These are phyloP conservation scores for Lepeophtheirus salmonis DNA, from an alignment of 1,140 invertebrate species.

Conservation along the genomic window DNA sequence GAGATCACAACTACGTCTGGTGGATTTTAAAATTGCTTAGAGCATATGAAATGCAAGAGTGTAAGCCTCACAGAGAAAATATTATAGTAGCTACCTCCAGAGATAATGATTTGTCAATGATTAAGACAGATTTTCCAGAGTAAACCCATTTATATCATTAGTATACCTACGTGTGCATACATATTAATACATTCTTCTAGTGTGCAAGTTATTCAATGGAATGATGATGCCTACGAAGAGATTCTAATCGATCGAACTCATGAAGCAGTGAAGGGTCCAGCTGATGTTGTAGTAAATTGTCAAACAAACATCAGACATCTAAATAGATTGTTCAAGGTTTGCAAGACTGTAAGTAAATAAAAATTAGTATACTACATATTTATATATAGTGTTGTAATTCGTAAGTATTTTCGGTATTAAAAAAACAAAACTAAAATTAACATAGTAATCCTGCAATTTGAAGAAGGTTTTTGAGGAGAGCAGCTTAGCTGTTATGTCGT, in stretches of 20 bases:
- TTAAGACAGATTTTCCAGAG: not conserved
- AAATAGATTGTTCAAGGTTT: not conserved
- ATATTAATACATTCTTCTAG: not conserved
- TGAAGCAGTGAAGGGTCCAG: not conserved
- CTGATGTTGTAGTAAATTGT: not conserved
- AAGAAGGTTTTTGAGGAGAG: too few relatives aligned
- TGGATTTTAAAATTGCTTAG: not conserved
- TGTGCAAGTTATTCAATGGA: not conserved
- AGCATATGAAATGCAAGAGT: not conserved
- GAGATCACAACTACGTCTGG: not conserved
- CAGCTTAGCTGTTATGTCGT: too few relatives aligned
- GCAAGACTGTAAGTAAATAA: not conserved
- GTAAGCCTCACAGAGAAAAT: not conserved
- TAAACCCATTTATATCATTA: not conserved
- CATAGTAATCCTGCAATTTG: too few relatives aligned
- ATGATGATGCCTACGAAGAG: not conserved
- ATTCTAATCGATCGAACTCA: not conserved
- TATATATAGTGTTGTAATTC: too few relatives aligned
- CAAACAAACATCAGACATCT: not conserved
- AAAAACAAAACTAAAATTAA: too few relatives aligned
- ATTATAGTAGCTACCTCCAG: not conserved
- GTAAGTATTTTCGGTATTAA: too few relatives aligned
- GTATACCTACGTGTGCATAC: not conserved
- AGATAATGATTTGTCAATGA: not conserved
- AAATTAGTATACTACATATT: not conserved